These are phyloP conservation scores for Scaptomyza cyrtandrae DNA, from an alignment of 2,888 invertebrate genomes.

Conservation along the genomic window DNA sequence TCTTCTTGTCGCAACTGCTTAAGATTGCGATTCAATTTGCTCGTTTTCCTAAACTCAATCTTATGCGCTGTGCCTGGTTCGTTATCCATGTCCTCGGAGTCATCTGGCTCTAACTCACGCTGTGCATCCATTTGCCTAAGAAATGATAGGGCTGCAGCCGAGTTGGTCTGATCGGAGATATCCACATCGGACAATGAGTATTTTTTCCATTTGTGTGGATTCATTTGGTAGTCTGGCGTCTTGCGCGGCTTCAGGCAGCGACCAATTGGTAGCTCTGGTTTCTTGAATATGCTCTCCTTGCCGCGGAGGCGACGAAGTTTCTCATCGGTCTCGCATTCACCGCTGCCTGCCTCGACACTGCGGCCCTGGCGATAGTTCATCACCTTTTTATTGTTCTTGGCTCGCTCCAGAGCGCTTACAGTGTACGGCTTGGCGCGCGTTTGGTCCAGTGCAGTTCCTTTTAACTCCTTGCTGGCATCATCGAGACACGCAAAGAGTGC, in stretches of 20 bases:
- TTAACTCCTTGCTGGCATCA: constrained; percentile 87
- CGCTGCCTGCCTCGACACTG: constrained; percentile 36
- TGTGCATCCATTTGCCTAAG: constrained; percentile 88
- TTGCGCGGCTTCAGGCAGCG: constrained; percentile 86
- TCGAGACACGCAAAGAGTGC: constrained; percentile 89
- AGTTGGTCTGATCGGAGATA: constrained; percentile 91
- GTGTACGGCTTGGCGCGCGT: constrained; percentile 61
- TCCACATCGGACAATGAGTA: constrained; percentile 93
- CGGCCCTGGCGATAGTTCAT: constrained; percentile 69
- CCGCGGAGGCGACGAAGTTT: constrained; percentile 78
- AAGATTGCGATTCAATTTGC: constrained; percentile 74
- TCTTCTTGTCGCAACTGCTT: constrained; percentile 72
- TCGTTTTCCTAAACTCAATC: constrained; percentile 83
- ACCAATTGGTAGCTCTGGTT: constrained; percentile 88
- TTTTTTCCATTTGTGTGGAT: constrained; percentile 93
- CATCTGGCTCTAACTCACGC: constrained; percentile 74
- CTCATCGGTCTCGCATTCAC: constrained; percentile 40
- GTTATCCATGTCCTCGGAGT: constrained; percentile 30
- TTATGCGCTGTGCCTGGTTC: constrained; percentile 39
- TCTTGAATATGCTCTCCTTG: constrained; percentile 92
- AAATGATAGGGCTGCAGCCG: constrained; percentile 91
- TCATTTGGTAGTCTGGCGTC: constrained; percentile 86
- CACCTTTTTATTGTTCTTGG: constrained; percentile 72
- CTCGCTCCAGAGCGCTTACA: constrained; percentile 84
- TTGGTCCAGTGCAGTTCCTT: constrained; percentile 83